Conservation (phyloP, 2,797 vertebrate species). For the Lerista edwardsae region DNA sequence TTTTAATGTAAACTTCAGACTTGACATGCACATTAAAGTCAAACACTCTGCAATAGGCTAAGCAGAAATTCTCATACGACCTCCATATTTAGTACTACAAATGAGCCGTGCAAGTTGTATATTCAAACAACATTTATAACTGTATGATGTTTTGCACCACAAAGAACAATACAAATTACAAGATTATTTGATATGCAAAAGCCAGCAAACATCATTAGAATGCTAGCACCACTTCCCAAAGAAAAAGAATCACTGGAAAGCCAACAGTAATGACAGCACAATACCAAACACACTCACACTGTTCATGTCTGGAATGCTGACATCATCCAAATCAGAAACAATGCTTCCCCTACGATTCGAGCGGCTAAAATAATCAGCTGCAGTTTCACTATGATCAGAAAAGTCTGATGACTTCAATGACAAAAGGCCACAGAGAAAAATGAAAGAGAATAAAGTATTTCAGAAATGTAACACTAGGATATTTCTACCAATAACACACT, state of each 20-base stretch:
- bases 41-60: background rate
- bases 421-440: constrained; percentile 53
- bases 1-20: background rate
- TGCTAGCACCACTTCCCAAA: background rate
- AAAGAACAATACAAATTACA: background rate
- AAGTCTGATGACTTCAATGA: constrained; percentile 86
- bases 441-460: constrained; percentile 28
- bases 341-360: constrained; percentile 91
- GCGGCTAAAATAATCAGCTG: constrained; percentile 96
- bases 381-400: constrained; percentile 89
- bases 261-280: constrained; percentile 3
- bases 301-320: constrained; percentile 86
- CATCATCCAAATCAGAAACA: constrained; percentile 91
- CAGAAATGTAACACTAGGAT: background rate
- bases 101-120: background rate
- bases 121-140: background rate
- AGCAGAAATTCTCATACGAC: background rate
- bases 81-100: background rate
- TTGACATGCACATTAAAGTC: background rate
- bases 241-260: constrained; percentile 23
- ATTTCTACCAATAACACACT: background rate
- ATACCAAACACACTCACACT: constrained; percentile 84
- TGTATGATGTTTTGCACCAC: background rate
- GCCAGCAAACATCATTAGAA: background rate
- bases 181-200: background rate